Conservation (phyloP, 2,113 vertebrate species). For the Myotis davidii region DNA sequence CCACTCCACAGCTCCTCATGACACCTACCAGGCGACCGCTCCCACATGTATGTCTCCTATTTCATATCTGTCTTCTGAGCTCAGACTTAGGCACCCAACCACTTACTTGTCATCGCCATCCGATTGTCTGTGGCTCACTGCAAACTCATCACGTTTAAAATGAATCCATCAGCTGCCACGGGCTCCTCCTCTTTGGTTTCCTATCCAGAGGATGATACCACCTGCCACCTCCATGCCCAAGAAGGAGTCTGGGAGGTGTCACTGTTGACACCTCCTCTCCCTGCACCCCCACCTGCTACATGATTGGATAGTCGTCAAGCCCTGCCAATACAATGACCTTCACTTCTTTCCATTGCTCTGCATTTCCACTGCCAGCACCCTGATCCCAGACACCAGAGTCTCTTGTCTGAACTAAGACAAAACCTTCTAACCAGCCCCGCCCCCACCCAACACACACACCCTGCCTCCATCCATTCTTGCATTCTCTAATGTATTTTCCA, state of each 20-base stretch:
- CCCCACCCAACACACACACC: too few relatives aligned
- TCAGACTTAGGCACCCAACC: not conserved
- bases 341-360: not conserved
- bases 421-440: not conserved
- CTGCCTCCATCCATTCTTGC: not conserved
- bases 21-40: not conserved
- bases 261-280: not conserved
- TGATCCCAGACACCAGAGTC: not conserved
- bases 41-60: not conserved
- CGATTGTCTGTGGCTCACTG: not conserved
- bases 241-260: not conserved
- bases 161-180: not conserved
- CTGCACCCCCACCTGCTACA: not conserved
- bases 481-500: not conserved
- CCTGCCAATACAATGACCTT: not conserved
- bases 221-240: not conserved
- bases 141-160: not conserved
- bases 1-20: not conserved
- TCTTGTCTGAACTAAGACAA: not conserved
- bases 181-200: not conserved
- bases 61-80: slow-evolving; percentile 14
- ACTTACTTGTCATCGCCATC: not conserved
- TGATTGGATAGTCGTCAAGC: not conserved
- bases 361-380: not conserved
- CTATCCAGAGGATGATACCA: not conserved